phyloP scores from a whole-genome alignment of 2,797 vertebrate species.

The Alfaro cultratus region DNA sequence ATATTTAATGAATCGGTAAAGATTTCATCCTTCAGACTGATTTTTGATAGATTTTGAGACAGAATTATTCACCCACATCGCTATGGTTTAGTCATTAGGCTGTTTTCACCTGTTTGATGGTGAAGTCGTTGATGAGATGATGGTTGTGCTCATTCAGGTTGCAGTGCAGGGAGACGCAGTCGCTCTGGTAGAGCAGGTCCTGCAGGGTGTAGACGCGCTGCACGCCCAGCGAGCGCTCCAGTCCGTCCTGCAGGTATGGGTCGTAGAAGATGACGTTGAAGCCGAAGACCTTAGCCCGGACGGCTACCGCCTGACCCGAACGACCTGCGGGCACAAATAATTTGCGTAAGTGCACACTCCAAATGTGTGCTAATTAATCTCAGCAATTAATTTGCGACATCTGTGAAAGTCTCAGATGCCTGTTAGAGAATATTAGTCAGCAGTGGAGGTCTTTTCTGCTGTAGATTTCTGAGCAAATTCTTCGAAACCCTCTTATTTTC shows the following conservation, averaged over 20 bases:
- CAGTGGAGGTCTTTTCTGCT: not conserved
- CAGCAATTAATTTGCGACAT: not conserved
- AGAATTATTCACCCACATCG: not conserved
- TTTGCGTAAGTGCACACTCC: not conserved
- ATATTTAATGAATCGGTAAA: not conserved
- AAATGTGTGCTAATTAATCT: not conserved
- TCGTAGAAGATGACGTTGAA: constrained; percentile 98
- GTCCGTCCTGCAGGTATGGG: constrained; percentile 97
- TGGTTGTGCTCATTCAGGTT: constrained; percentile 99
- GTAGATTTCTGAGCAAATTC: not conserved
- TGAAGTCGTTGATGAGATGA: constrained; percentile 99
- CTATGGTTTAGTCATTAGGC: not conserved
- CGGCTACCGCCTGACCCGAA: constrained; percentile 93
- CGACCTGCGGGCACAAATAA: constrained; percentile 82
- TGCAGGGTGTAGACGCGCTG: constrained; percentile 98
- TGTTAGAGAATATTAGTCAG: not conserved
- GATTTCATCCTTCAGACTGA: not conserved
- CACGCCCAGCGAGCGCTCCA: constrained; percentile 94
- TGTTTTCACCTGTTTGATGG: constrained; percentile 93
- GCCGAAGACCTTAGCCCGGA: constrained; percentile 96
- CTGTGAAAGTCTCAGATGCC: not conserved
- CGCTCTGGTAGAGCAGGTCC: constrained; percentile 97
- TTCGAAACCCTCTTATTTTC: not conserved
- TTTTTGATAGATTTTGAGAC: not conserved
- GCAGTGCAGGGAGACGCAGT: constrained; percentile 98